Conservation (phyloP, 2,888 invertebrate genomes). For the Scrobipalpa costella region DNA sequence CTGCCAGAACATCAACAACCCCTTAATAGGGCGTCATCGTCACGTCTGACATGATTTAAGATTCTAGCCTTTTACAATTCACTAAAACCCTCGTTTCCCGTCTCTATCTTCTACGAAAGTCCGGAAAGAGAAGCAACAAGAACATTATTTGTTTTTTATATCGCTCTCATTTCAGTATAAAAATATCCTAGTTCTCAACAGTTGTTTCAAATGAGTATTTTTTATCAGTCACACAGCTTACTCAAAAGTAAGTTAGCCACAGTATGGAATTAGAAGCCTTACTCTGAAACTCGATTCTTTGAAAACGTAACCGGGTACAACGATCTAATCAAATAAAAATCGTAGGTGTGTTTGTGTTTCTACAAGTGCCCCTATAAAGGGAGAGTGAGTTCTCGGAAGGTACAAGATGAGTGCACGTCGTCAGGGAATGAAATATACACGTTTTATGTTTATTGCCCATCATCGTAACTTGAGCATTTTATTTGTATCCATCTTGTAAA, state of each 20-base stretch:
- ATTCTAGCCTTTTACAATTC: no score
- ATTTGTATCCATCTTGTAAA: conserved; percentile 44
- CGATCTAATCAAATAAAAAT: conserved; percentile 48
- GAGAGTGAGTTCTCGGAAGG: conserved; percentile 53
- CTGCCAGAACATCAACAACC: no score
- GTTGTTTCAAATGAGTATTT: background rate
- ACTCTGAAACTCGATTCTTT: conserved; percentile 5
- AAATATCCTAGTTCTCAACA: background rate
- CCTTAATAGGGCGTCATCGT: no score
- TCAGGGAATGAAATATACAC: conserved; percentile 47
- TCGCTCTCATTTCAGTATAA: no score
- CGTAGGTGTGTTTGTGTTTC: conserved; percentile 47
- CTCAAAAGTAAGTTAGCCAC: background rate
- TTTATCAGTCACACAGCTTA: background rate
- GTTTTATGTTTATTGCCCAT: conserved; percentile 61
- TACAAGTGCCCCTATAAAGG: conserved; percentile 49
- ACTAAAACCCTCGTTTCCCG: no score
- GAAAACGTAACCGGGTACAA: conserved; percentile 29
- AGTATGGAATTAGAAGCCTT: background rate
- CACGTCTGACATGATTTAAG: no score
- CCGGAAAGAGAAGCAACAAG: no score
- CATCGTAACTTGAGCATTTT: conserved; percentile 48
- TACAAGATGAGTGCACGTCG: conserved; percentile 37
- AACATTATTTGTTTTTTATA: no score
- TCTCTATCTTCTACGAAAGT: no score